These are phyloP conservation scores for Argynnis bischoffii DNA, from an alignment of 2,888 invertebrate species.

Conservation along the genomic window DNA sequence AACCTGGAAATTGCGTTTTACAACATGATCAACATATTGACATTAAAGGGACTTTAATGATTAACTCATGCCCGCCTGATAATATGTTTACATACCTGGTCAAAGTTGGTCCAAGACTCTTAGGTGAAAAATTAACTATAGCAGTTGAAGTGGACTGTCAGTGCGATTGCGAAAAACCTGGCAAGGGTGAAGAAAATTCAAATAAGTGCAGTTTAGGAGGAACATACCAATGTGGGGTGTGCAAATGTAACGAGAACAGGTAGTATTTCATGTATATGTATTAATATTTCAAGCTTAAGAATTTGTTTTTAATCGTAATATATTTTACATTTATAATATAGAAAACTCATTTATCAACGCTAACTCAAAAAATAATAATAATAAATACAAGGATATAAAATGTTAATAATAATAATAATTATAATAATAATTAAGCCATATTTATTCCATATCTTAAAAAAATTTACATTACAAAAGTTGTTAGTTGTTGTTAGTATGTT, in stretches of 20 bases:
- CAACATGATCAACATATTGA: constrained; percentile 44
- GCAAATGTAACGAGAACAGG: constrained; percentile 78
- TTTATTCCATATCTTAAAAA: too few species aligned
- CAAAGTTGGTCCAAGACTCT: constrained; percentile 79
- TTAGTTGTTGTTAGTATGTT: too few species aligned
- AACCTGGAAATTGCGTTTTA: constrained; percentile 47
- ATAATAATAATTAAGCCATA: too few species aligned
- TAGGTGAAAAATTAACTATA: constrained; percentile 86
- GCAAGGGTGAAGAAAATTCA: constrained; percentile 57
- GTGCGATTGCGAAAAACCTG: constrained; percentile 86
- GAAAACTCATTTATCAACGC: too few species aligned
- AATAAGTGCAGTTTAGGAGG: constrained; percentile 69
- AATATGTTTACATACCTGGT: constrained; percentile 34
- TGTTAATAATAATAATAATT: too few species aligned
- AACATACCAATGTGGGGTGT: constrained; percentile 84
- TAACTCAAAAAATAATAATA: too few species aligned
- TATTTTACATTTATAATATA: too few species aligned
- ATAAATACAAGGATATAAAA: too few species aligned
- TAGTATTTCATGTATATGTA: constrained; percentile 42
- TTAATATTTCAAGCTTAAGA: not conserved
- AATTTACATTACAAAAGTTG: too few species aligned
- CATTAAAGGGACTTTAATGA: constrained; percentile 50
- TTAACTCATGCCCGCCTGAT: constrained; percentile 48
- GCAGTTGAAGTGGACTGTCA: constrained; percentile 87
- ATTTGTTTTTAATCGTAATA: too few species aligned